phyloP scores from a whole-genome alignment of 2,888 invertebrate species.

The Gymnoscelis rufifasciata region DNA sequence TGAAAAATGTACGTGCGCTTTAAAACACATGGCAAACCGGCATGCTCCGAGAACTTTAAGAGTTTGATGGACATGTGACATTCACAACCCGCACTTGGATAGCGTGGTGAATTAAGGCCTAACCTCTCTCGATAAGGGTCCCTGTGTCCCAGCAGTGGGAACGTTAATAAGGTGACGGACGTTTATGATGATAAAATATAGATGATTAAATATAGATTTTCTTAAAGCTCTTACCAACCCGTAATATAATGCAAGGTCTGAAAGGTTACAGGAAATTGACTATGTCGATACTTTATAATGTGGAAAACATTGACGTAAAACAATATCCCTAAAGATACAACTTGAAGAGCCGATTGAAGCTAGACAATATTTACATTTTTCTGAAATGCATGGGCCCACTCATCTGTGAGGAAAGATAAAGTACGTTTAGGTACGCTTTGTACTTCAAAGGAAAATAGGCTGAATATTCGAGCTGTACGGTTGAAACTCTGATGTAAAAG shows the following conservation, averaged over 20 bases:
- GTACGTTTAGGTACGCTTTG: slow-evolving; percentile 22
- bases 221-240: too few relatives aligned
- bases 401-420: slow-evolving; percentile 67
- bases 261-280: slow-evolving; percentile 15
- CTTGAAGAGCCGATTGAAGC: slow-evolving; percentile 36
- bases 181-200: too few relatives aligned
- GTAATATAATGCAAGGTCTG: slow-evolving; percentile 1
- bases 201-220: too few relatives aligned
- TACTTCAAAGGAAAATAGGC: slow-evolving; percentile 28
- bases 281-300: slow-evolving; percentile 36
- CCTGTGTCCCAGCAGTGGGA: too few relatives aligned
- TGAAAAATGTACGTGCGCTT: too few relatives aligned
- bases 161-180: too few relatives aligned
- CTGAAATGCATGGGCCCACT: slow-evolving; percentile 51
- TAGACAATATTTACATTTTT: slow-evolving; percentile 45
- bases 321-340: slow-evolving; percentile 38
- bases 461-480: slow-evolving; percentile 20
- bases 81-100: too few relatives aligned
- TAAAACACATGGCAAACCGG: too few relatives aligned
- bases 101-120: too few relatives aligned
- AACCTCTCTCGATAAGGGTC: too few relatives aligned
- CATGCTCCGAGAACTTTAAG: too few relatives aligned
- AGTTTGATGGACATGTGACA: too few relatives aligned
- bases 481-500: neutral
- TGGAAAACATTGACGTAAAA: slow-evolving; percentile 40